Evolutionary conservation across 2,113 vertebrate species (phyloP).

Genomic region (Cynoglossus semilaevis): DNA sequence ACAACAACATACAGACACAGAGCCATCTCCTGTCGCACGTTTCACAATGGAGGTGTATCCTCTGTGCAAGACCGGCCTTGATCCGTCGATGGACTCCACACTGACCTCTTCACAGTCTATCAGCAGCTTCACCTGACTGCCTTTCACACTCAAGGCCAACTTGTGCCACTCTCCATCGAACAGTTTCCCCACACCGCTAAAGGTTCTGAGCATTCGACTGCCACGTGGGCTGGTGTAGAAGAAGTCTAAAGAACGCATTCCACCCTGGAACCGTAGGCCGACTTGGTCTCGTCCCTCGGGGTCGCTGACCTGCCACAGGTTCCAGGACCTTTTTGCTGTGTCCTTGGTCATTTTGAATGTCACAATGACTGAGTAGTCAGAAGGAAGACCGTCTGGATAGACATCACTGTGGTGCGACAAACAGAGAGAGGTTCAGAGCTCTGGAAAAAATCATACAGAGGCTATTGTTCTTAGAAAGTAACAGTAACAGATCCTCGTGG

Average conservation of each 20-base stretch:
- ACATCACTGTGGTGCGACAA: constrained; percentile 51
- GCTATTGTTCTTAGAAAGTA: constrained; percentile 5
- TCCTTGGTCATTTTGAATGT: constrained; percentile 75
- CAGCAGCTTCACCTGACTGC: constrained; percentile 65
- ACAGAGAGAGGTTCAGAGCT: constrained; percentile 10
- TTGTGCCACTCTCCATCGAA: constrained; percentile 79
- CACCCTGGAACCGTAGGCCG: constrained; percentile 65
- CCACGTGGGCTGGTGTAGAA: constrained; percentile 59
- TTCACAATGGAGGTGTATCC: constrained; percentile 71
- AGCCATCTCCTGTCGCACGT: constrained; percentile 55
- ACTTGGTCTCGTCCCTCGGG: constrained; percentile 62
- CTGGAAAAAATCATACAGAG: constrained; percentile 11
- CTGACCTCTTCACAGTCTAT: constrained; percentile 70
- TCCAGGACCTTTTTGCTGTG: constrained; percentile 57
- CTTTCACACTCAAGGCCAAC: constrained; percentile 69
- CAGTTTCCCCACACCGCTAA: constrained; percentile 59
- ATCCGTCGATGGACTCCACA: constrained; percentile 51
- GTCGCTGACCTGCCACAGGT: constrained; percentile 78
- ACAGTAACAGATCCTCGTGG: constrained; percentile 1
- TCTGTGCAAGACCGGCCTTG: constrained; percentile 43
- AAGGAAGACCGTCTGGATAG: constrained; percentile 73
- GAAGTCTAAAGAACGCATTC: constrained; percentile 62
- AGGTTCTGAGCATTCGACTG: constrained; percentile 62
- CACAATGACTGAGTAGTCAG: constrained; percentile 70
- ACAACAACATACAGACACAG: constrained; percentile 57